These are phyloP conservation scores for Apus apus DNA, from an alignment of 2,113 vertebrate genomes.

Conservation along the genomic window DNA sequence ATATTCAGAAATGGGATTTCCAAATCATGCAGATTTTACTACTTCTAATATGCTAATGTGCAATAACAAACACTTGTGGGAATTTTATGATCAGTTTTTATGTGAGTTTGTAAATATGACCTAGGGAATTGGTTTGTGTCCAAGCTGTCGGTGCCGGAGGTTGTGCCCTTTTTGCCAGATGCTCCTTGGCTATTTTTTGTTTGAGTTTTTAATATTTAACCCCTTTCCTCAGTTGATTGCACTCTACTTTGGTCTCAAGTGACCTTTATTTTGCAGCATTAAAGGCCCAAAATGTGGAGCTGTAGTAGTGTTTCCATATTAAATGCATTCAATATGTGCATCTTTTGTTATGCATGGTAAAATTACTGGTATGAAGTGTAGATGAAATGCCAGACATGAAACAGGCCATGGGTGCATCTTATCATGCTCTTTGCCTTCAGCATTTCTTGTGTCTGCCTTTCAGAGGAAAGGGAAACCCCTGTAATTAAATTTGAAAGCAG, in stretches of 20 bases:
- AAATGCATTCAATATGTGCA: neutral
- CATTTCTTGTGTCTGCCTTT: neutral
- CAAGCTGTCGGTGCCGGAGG: neutral
- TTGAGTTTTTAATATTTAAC: slow-evolving; percentile 51
- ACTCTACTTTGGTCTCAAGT: slow-evolving; percentile 4
- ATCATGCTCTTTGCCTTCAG: neutral
- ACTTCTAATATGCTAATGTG: neutral
- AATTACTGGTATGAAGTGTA: neutral
- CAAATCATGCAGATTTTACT: neutral
- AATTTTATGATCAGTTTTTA: slow-evolving; percentile 9
- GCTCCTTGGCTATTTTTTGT: neutral
- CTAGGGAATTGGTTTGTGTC: neutral
- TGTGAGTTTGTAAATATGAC: neutral
- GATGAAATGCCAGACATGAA: neutral
- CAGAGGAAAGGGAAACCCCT: neutral
- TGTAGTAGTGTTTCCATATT: neutral
- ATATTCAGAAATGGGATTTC: neutral
- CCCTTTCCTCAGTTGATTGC: neutral
- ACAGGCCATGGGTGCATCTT: neutral
- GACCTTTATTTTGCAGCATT: neutral
- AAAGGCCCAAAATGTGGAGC: neutral
- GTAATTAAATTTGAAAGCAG: slow-evolving; percentile 10
- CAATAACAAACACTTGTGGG: neutral
- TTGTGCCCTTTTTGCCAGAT: slow-evolving; percentile 1
- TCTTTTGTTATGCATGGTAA: neutral